Conservation (phyloP, 2,113 vertebrate species). For the Mastomys natalensis region DNA sequence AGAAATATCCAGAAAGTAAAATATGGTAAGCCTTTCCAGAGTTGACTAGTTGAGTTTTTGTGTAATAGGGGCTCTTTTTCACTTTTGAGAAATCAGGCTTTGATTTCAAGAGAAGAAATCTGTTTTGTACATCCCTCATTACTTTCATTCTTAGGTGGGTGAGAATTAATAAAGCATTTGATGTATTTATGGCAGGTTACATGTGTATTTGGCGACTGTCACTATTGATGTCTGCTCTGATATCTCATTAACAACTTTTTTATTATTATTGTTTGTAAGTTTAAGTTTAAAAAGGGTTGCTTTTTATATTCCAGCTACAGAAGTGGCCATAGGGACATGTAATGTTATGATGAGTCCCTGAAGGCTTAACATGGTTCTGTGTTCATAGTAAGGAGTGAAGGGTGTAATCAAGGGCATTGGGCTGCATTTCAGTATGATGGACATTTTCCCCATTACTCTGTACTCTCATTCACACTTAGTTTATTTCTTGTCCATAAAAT, state of each 20-base stretch:
- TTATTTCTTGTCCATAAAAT: constrained; percentile 25
- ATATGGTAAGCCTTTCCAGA: not conserved
- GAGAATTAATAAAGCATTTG: not conserved
- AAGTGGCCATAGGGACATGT: constrained; percentile 24
- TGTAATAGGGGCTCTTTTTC: not conserved
- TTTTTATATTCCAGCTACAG: not conserved
- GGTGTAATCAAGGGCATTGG: constrained; percentile 23
- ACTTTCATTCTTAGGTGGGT: not conserved
- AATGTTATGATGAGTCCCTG: constrained; percentile 44
- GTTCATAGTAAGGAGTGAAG: constrained; percentile 10
- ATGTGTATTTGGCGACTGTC: not conserved
- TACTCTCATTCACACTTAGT: constrained; percentile 44
- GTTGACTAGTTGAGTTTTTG: not conserved
- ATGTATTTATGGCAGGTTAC: not conserved
- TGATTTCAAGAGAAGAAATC: not conserved
- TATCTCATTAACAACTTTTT: not conserved
- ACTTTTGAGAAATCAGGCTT: constrained; percentile 45
- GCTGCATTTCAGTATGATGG: constrained; percentile 62
- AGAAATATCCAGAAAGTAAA: not conserved
- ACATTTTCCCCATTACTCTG: constrained; percentile 42
- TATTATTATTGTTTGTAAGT: not conserved
- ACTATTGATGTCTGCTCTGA: not conserved
- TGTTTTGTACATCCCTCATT: not conserved
- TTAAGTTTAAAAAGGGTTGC: not conserved
- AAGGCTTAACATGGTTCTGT: not conserved